These are phyloP conservation scores for Dasypus novemcinctus DNA, from an alignment of 2,113 vertebrate genomes.

Conservation along the genomic window DNA sequence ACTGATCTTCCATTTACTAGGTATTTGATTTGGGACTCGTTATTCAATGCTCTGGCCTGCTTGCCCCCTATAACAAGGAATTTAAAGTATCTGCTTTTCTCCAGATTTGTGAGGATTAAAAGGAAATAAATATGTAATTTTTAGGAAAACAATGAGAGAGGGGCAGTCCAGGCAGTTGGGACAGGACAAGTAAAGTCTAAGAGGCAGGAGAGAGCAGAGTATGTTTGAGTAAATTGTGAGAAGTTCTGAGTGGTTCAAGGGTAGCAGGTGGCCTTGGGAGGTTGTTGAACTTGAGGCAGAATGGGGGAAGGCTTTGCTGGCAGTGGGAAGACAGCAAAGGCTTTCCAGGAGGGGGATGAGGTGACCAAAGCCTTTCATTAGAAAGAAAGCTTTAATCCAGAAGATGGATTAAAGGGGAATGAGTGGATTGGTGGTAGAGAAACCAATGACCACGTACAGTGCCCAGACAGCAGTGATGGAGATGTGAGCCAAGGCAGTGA, in stretches of 20 bases:
- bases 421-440: not conserved
- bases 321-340: not conserved
- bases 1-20: not conserved
- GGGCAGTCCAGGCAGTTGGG: not conserved
- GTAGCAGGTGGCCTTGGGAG: fast-evolving
- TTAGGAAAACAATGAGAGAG: not conserved
- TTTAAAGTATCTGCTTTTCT: not conserved
- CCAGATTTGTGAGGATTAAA: not conserved
- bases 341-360: not conserved
- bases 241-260: not conserved
- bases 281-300: not conserved
- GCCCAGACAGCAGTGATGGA: not conserved
- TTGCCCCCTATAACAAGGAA: not conserved
- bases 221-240: not conserved
- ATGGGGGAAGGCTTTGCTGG: not conserved
- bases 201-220: not conserved
- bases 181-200: not conserved
- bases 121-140: not conserved
- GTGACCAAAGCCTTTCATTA: not conserved
- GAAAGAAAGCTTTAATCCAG: not conserved
- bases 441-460: not conserved
- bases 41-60: not conserved
- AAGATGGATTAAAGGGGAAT: fast-evolving
- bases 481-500: not conserved
- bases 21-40: not conserved